Evolutionary conservation across 1,140 invertebrate genomes (phyloP).

Genomic region (Apis cerana): DNA sequence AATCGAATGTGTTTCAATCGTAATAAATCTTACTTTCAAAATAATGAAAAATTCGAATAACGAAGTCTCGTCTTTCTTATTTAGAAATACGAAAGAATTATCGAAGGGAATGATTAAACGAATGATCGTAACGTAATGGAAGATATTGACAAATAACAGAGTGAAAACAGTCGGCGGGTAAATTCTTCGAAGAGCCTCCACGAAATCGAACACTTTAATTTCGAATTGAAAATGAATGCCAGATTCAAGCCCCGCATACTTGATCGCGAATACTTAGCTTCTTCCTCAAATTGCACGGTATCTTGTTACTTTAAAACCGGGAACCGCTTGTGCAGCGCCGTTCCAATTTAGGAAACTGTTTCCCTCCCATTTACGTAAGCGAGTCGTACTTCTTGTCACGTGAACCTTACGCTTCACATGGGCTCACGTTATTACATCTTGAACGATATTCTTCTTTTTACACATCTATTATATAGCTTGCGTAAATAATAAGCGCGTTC

Average conservation of each 20-base stretch:
- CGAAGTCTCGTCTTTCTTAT: background rate
- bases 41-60: background rate
- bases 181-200: background rate
- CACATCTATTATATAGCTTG: no score
- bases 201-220: background rate
- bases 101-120: no score
- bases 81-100: background rate
- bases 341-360: conserved; percentile 9
- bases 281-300: background rate
- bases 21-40: background rate
- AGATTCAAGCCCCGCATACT: background rate
- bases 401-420: background rate
- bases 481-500: no score
- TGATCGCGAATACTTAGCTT: no score
- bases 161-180: background rate
- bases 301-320: conserved; percentile 22
- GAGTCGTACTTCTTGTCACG: conserved; percentile 7
- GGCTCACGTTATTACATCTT: no score
- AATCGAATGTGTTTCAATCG: background rate
- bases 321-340: background rate
- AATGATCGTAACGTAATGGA: no score
- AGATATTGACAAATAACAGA: background rate
- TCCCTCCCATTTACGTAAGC: conserved; percentile 22
- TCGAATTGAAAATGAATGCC: background rate
- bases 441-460: no score